Percentiles rank a stretch among this genome's conserved stretches.
These are phyloP conservation scores for Istiophorus platypterus DNA, from an alignment of 2,113 vertebrate genomes.

Conservation along the genomic window DNA sequence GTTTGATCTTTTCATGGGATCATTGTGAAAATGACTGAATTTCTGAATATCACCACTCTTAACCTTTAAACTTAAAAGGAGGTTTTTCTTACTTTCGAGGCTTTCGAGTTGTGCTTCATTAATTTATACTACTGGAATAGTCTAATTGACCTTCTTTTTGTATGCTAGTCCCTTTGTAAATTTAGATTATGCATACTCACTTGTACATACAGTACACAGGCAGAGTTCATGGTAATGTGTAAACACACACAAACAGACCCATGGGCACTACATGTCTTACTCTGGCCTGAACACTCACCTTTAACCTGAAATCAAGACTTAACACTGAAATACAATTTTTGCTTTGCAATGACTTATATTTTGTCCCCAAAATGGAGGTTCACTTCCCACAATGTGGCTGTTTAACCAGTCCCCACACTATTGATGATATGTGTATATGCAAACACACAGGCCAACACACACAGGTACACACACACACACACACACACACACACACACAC, in stretches of 20 bases:
- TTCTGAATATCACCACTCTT: neutral
- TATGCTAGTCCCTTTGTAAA: neutral
- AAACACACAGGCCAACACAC: neutral
- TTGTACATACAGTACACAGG: too few relatives aligned
- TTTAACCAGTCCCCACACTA: too few relatives aligned
- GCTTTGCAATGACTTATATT: too few relatives aligned
- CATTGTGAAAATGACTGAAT: neutral
- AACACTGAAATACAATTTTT: too few relatives aligned
- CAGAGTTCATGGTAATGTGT: too few relatives aligned
- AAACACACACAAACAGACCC: neutral
- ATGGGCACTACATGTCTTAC: too few relatives aligned
- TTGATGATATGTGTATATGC: too few relatives aligned
- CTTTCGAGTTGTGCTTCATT: neutral
- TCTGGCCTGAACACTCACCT: too few relatives aligned
- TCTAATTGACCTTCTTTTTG: neutral
- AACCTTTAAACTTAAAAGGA: neutral
- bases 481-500: neutral
- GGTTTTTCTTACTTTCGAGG: neutral
- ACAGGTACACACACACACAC: slow-evolving; percentile 7
- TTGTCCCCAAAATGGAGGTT: too few relatives aligned
- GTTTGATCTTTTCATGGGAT: neutral
- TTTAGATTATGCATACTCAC: too few relatives aligned
- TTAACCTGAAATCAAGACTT: too few relatives aligned
- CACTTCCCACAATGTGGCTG: too few relatives aligned
- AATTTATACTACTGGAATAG: neutral